These are phyloP conservation scores for Drosophila kikkawai DNA, from an alignment of 1,140 invertebrate genomes.

Conservation along the genomic window DNA sequence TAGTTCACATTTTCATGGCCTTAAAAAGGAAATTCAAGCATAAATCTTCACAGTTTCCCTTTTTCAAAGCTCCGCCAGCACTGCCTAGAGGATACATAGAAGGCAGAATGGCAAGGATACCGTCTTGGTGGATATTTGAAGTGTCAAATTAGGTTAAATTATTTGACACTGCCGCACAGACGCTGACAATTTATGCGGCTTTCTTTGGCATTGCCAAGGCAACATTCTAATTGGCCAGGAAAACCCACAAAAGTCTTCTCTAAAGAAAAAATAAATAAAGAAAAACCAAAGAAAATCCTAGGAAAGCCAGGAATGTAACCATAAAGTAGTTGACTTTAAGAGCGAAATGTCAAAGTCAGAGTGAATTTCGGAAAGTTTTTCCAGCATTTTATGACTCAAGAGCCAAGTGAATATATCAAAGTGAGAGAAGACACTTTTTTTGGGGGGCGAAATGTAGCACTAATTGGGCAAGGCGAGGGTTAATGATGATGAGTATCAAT, in stretches of 20 bases:
- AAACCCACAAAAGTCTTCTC: not conserved
- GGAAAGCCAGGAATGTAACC: slow-evolving; percentile 30
- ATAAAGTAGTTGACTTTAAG: slow-evolving; percentile 72
- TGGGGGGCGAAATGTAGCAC: slow-evolving; percentile 16
- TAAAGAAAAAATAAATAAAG: not conserved
- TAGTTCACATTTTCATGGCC: not conserved
- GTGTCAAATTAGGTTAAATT: slow-evolving; percentile 85
- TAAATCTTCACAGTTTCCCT: not conserved
- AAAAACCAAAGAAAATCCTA: not conserved
- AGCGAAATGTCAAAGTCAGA: slow-evolving; percentile 27
- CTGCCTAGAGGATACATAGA: not conserved
- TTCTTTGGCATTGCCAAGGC: slow-evolving; percentile 31
- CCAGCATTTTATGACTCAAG: slow-evolving; percentile 13
- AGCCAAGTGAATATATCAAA: slow-evolving; percentile 47
- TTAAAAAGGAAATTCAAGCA: not conserved
- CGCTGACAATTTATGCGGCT: slow-evolving; percentile 69
- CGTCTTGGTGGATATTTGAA: slow-evolving; percentile 66
- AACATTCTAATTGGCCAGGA: slow-evolving; percentile 70
- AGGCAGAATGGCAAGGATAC: not conserved
- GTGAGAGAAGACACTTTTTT: slow-evolving; percentile 11
- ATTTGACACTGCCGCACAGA: slow-evolving; percentile 72
- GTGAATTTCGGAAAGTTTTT: slow-evolving; percentile 59
- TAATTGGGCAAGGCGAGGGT: slow-evolving; percentile 48
- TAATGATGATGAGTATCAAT: slow-evolving; percentile 40
- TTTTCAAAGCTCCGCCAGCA: not conserved